These are phyloP conservation scores for Vidua chalybeata DNA, from an alignment of 2,113 vertebrate genomes.

Conservation along the genomic window DNA sequence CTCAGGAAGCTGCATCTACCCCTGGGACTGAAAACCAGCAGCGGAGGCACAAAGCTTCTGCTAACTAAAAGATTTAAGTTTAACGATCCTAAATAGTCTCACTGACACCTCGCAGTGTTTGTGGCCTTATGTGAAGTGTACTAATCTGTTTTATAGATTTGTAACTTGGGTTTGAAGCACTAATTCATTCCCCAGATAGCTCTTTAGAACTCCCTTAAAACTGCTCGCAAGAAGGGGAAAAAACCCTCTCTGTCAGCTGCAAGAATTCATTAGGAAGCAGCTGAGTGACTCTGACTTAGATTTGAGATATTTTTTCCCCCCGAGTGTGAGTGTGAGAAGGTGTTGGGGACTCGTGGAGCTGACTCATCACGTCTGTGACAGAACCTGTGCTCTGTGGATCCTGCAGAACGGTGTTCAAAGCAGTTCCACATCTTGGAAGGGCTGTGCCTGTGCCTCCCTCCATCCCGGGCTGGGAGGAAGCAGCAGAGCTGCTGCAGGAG, in stretches of 20 bases:
- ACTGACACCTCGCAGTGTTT: slow-evolving; percentile 44
- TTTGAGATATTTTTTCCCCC: background rate
- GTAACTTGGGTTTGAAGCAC: slow-evolving; percentile 51
- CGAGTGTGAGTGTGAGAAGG: background rate
- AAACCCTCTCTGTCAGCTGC: background rate
- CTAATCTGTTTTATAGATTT: slow-evolving; percentile 69
- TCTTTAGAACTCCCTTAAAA: slow-evolving; percentile 13
- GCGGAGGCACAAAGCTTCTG: background rate
- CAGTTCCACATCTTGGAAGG: background rate
- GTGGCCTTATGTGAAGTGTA: slow-evolving; percentile 55
- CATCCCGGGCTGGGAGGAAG: background rate
- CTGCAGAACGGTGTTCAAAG: background rate
- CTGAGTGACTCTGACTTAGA: slow-evolving; percentile 22
- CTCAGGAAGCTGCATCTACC: slow-evolving; percentile 1
- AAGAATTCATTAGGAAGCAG: background rate
- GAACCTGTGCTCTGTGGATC: background rate
- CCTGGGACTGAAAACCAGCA: background rate
- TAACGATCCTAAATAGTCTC: slow-evolving; percentile 25
- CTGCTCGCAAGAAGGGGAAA: background rate
- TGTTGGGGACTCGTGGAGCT: background rate
- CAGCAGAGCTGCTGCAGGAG: background rate
- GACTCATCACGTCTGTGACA: background rate
- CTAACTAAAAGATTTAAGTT: slow-evolving; percentile 50
- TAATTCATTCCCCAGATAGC: slow-evolving; percentile 42
- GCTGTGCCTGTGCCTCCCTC: background rate